Percentiles rank a stretch among this genome's conserved stretches.
These are phyloP conservation scores for Drosophila cognata DNA, from an alignment of 2,888 invertebrate species.

Conservation along the genomic window DNA sequence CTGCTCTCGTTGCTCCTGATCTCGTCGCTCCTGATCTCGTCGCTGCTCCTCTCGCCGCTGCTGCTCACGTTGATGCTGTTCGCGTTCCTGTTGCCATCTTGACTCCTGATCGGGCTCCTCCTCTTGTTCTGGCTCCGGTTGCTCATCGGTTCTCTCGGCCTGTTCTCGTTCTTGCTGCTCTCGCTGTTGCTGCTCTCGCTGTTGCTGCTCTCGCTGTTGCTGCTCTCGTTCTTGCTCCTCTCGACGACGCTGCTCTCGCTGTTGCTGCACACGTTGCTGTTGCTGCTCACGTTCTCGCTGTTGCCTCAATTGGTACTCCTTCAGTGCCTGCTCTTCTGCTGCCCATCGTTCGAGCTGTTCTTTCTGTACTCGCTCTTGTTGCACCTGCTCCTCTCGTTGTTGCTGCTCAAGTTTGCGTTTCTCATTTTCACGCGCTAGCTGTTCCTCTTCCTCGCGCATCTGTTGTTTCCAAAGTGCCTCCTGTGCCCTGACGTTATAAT, in stretches of 20 bases:
- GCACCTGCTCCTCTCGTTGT: constrained; percentile 26
- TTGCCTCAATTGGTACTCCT: background rate
- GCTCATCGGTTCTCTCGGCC: background rate
- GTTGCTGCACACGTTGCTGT: constrained; percentile 22
- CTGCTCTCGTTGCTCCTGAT: background rate
- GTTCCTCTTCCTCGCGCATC: constrained; percentile 23
- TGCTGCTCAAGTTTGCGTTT: constrained; percentile 28
- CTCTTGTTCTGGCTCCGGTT: background rate
- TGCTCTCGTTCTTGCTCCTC: constrained; percentile 12
- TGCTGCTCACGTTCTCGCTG: constrained; percentile 24
- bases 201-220: constrained; percentile 6
- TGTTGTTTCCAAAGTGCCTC: constrained; percentile 27
- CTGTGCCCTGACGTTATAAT: constrained; percentile 7
- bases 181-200: constrained; percentile 27
- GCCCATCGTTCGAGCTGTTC: constrained; percentile 25
- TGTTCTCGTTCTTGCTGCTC: constrained; percentile 1
- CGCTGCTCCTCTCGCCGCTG: background rate
- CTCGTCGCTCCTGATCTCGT: background rate
- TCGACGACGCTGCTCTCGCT: constrained; percentile 28
- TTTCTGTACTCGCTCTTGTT: constrained; percentile 20
- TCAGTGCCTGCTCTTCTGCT: background rate
- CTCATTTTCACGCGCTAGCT: constrained; percentile 33
- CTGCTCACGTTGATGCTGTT: background rate
- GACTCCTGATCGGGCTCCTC: background rate
- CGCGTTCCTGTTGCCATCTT: background rate